phyloP scores from a whole-genome alignment of 2,888 invertebrate species.

The Ypsolopha sequella region DNA sequence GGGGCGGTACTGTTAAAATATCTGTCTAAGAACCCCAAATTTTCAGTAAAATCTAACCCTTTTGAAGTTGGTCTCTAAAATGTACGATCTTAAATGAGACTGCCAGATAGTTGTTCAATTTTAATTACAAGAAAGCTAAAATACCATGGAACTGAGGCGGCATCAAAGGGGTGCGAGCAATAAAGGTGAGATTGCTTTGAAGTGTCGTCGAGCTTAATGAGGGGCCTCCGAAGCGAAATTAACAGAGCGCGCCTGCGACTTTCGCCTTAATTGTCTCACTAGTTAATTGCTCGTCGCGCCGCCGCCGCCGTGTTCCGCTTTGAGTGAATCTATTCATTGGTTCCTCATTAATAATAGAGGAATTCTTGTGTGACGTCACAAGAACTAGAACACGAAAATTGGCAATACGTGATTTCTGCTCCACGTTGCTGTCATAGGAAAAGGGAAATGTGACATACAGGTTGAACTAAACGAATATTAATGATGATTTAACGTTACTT shows the following conservation, averaged over 20 bases:
- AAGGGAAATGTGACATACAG: neutral
- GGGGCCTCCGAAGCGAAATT: conserved; percentile 8
- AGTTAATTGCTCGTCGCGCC: conserved; percentile 26
- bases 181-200: conserved; percentile 52
- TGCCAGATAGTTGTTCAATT: conserved; percentile 29
- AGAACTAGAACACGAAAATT: neutral
- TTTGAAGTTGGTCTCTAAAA: no score
- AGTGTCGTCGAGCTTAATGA: conserved; percentile 35
- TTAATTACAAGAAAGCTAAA: conserved; percentile 45
- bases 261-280: conserved; percentile 25
- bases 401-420: neutral
- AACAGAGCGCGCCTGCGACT: conserved; percentile 19
- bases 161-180: conserved; percentile 43
- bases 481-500: no score
- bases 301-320: no score
- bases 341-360: conserved; percentile 10
- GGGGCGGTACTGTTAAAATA: no score
- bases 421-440: neutral
- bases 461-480: no score
- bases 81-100: conserved; percentile 5
- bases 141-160: conserved; percentile 38
- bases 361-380: neutral
- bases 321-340: neutral
- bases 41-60: no score
- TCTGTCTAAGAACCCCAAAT: no score